A percentile compares a stretch with the other conserved stretches of the same genome.
Conservation (phyloP, 2,888 invertebrate genomes). For the Pinctada fucata region DNA sequence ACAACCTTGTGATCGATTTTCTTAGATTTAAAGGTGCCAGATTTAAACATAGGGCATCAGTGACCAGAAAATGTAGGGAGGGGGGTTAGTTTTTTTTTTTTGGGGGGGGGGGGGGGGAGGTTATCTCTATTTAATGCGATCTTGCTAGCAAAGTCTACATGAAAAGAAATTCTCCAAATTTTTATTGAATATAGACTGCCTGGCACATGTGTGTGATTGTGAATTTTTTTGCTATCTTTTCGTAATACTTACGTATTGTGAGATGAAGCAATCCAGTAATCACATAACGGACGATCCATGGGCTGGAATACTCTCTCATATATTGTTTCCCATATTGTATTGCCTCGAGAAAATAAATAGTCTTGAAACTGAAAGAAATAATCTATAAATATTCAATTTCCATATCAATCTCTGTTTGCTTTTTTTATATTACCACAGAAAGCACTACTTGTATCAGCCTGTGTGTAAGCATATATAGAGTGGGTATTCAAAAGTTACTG, state of each 20-base stretch:
- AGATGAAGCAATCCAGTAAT: constrained; percentile 98
- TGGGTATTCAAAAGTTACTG: not conserved
- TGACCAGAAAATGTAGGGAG: too few species aligned
- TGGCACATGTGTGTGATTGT: too few species aligned
- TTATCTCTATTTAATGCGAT: too few species aligned
- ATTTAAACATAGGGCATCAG: too few species aligned
- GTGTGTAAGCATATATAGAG: not conserved
- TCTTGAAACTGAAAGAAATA: constrained; percentile 85
- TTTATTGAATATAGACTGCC: too few species aligned
- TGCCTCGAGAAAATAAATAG: constrained; percentile 94
- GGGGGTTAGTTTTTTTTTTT: too few species aligned
- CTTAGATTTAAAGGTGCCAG: too few species aligned
- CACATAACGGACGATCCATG: constrained; percentile 91
- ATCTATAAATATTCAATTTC: not conserved
- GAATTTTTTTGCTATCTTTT: too few species aligned
- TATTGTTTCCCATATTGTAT: constrained; percentile 90
- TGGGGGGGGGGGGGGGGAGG: too few species aligned
- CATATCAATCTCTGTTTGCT: not conserved
- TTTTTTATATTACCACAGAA: not conserved
- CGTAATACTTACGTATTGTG: constrained; percentile 90
- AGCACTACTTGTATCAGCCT: not conserved
- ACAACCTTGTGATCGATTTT: too few species aligned
- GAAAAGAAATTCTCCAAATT: too few species aligned
- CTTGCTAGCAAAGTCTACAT: too few species aligned
- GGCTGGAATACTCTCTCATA: constrained; percentile 89